phyloP scores from a whole-genome alignment of 2,888 invertebrate species.

The Epistrophella euchroma region DNA sequence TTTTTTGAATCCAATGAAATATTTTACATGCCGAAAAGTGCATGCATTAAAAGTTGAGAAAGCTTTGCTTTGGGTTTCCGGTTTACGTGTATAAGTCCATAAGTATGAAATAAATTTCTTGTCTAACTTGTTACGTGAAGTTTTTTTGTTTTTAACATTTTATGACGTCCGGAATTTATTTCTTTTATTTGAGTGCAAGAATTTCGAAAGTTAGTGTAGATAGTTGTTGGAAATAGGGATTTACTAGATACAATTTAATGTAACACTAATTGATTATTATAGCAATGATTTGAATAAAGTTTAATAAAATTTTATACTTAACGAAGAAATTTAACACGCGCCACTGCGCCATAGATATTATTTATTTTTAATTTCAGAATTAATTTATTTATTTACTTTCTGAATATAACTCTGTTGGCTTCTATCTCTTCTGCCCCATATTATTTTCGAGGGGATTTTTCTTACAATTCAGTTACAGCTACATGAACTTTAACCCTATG shows the following conservation, averaged over 20 bases:
- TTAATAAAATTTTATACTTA: no score
- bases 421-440: no score
- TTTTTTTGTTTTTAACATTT: background rate
- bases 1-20: background rate
- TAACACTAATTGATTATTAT: no score
- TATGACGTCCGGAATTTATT: background rate
- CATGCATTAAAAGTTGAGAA: background rate
- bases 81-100: background rate
- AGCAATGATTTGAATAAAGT: no score
- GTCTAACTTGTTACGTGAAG: background rate
- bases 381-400: no score
- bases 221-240: background rate
- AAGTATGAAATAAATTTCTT: background rate
- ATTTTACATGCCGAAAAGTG: background rate
- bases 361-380: no score
- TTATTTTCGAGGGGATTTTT: no score
- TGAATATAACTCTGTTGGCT: no score
- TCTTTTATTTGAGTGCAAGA: background rate
- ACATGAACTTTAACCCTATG: no score
- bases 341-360: no score
- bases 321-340: no score
- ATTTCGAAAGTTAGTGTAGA: background rate
- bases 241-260: background rate
- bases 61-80: background rate
- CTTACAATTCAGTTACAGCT: no score